phyloP scores from a whole-genome alignment of 1,140 invertebrate species.

The Helicoverpa zea region DNA sequence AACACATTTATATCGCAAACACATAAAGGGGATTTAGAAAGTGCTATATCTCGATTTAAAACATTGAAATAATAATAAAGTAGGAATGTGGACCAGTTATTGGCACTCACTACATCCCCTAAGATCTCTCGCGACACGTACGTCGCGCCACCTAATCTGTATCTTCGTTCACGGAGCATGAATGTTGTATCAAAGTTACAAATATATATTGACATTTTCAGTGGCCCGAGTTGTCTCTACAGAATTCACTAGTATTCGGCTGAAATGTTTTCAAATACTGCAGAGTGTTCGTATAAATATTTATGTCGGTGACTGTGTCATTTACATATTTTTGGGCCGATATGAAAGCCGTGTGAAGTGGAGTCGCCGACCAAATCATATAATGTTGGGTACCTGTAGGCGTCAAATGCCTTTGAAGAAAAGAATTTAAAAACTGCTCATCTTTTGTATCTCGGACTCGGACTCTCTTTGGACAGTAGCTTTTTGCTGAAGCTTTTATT shows the following conservation, averaged over 20 bases:
- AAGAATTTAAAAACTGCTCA: neutral
- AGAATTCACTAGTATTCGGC: conserved; percentile 14
- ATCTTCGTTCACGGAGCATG: conserved; percentile 12
- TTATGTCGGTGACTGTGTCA: conserved; percentile 39
- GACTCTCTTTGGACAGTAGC: no score
- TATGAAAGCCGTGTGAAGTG: conserved; percentile 22
- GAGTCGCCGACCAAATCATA: neutral
- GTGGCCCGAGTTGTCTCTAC: neutral
- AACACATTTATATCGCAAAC: no score
- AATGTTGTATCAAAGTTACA: conserved; percentile 33
- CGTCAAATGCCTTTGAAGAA: neutral
- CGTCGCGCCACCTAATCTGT: conserved; percentile 1
- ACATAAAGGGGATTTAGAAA: no score
- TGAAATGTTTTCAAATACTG: conserved; percentile 33
- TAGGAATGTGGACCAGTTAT: neutral
- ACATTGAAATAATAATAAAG: no score
- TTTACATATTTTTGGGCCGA: conserved; percentile 39
- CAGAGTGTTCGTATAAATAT: conserved; percentile 60
- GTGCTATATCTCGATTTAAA: no score
- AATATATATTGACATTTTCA: conserved; percentile 33
- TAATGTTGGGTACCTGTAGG: conserved; percentile 24
- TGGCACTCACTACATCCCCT: neutral
- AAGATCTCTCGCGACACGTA: conserved; percentile 12
- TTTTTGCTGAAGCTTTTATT: neutral
- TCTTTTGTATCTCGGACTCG: neutral